Conservation (phyloP, 2,113 vertebrate genomes). For the Antennarius striatus region DNA sequence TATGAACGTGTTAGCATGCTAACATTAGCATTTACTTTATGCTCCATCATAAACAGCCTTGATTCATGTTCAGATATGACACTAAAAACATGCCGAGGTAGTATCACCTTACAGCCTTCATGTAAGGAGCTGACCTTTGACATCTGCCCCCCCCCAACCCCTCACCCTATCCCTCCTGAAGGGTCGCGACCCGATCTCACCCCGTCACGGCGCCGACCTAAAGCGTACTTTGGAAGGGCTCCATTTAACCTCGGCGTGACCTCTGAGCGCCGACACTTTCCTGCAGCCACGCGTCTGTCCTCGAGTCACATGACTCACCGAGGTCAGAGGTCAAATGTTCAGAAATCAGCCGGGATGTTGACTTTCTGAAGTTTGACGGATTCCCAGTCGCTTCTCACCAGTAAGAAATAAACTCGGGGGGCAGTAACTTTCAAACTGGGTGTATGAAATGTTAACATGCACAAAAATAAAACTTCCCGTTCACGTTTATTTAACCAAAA, state of each 20-base stretch:
- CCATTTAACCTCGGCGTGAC: slow-evolving; percentile 45
- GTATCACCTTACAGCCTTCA: not conserved
- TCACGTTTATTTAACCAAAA: no score
- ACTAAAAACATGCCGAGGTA: not conserved
- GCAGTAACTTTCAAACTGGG: no score
- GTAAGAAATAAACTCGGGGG: no score
- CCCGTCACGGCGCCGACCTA: slow-evolving; percentile 26
- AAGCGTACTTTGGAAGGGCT: slow-evolving; percentile 32
- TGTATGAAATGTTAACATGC: not conserved
- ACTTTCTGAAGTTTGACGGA: not conserved
- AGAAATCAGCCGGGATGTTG: slow-evolving; percentile 17
- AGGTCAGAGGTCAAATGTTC: slow-evolving; percentile 14
- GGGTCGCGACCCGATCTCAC: slow-evolving; percentile 27
- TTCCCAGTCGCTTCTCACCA: no score
- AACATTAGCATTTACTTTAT: no score
- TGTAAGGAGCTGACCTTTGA: slow-evolving; percentile 25
- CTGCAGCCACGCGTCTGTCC: slow-evolving; percentile 51
- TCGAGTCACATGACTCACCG: slow-evolving; percentile 45
- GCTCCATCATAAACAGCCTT: not conserved
- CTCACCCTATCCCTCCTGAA: not conserved
- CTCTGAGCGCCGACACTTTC: slow-evolving; percentile 52
- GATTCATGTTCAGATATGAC: slow-evolving; percentile 3
- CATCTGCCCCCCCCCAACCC: slow-evolving; percentile 3
- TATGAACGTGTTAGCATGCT: no score
- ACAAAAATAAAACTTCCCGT: not conserved